These are phyloP conservation scores for Harpalus rubripes DNA, from an alignment of 2,888 invertebrate species.

Conservation along the genomic window DNA sequence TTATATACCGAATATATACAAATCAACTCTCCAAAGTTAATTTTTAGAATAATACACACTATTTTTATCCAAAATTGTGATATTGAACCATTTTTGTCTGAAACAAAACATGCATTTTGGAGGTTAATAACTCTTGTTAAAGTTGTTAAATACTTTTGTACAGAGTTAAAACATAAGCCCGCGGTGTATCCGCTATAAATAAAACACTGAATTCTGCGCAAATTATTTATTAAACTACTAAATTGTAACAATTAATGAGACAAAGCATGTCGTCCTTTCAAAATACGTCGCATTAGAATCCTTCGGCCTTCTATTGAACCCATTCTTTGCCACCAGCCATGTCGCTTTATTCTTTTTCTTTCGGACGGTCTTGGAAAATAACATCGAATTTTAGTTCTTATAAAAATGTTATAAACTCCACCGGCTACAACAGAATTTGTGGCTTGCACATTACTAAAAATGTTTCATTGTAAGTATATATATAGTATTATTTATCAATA, in stretches of 20 bases:
- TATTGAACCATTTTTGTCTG: no score
- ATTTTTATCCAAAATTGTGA: no score
- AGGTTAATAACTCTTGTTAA: no score
- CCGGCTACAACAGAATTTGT: constrained; percentile 69
- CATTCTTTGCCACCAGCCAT: constrained; percentile 86
- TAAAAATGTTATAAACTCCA: constrained; percentile 72
- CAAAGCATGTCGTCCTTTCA: constrained; percentile 86
- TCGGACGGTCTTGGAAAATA: constrained; percentile 89
- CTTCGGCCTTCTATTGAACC: constrained; percentile 84
- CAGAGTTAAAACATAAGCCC: no score
- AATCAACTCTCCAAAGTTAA: no score
- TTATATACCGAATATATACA: no score
- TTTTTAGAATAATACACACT: no score
- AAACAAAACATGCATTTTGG: no score
- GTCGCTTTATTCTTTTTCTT: constrained; percentile 83
- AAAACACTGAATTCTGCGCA: not conserved
- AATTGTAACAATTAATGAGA: constrained; percentile 80
- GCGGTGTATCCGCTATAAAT: no score
- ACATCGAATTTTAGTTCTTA: constrained; percentile 81
- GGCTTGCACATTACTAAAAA: not conserved
- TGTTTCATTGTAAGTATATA: not conserved
- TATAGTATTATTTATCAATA: not conserved
- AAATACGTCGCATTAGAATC: constrained; percentile 86
- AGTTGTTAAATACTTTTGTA: no score
- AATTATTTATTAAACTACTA: constrained; percentile 8